A percentile compares a stretch with the other conserved stretches of the same genome.
These are phyloP conservation scores for Monopis laevigella DNA, from an alignment of 2,888 invertebrate species.

Conservation along the genomic window DNA sequence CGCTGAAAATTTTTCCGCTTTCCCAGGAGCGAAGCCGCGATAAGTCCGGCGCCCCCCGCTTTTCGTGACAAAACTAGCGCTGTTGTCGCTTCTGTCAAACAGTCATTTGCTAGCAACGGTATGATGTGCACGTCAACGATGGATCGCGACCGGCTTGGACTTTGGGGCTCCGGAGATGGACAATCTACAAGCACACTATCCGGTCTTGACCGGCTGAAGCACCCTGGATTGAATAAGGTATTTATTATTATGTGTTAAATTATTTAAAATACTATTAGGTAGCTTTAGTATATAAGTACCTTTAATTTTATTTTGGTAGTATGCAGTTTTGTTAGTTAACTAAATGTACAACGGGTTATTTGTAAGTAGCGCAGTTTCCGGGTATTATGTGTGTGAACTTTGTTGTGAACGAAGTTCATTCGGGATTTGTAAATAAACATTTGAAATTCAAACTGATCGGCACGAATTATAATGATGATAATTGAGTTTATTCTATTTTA, in stretches of 20 bases:
- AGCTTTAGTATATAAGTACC: no score
- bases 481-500: no score
- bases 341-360: no score
- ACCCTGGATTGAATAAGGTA: conserved; percentile 79
- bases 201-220: conserved; percentile 73
- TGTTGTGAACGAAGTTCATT: conserved; percentile 1
- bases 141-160: conserved; percentile 72
- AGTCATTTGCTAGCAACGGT: conserved; percentile 38
- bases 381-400: conserved; percentile 5
- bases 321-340: no score
- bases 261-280: conserved; percentile 14
- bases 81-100: conserved; percentile 31
- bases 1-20: conserved; percentile 57
- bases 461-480: no score
- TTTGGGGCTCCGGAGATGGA: conserved; percentile 69
- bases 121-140: conserved; percentile 46
- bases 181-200: conserved; percentile 62
- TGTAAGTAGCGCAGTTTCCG: not conserved
- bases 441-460: no score
- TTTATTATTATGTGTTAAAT: conserved; percentile 16
- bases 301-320: no score
- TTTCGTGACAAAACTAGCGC: conserved; percentile 45
- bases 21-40: conserved; percentile 61
- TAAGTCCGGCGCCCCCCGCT: conserved; percentile 56
- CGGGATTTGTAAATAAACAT: no score